phyloP scores from a whole-genome alignment of 2,797 vertebrate species.

The Etheostoma perlongum region DNA sequence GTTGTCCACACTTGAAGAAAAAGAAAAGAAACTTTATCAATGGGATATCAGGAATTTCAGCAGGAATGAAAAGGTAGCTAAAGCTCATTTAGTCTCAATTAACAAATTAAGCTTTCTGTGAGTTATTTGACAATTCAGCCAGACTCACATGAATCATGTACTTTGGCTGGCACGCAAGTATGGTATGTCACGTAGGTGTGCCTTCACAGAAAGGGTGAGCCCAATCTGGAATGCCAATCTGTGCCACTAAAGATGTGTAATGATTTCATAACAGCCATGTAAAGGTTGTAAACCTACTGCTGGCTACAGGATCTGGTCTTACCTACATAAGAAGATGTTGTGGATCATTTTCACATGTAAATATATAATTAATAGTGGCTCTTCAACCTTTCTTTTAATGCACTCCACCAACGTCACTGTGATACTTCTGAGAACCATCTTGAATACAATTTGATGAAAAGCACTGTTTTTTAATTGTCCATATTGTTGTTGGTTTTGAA shows the following conservation, averaged over 20 bases:
- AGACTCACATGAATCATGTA: neutral
- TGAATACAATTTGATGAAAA: neutral
- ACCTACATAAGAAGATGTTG: neutral
- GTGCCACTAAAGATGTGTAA: conserved; percentile 11
- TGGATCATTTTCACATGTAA: neutral
- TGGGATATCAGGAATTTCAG: conserved; percentile 12
- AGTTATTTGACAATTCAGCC: neutral
- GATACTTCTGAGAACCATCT: neutral
- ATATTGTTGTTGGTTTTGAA: neutral
- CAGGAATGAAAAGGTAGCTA: neutral
- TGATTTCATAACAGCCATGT: conserved; percentile 3
- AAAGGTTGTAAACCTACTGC: neutral
- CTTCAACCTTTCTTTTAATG: neutral
- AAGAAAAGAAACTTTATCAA: neutral
- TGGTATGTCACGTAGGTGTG: conserved; percentile 1
- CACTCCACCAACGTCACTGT: neutral
- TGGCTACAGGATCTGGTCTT: neutral
- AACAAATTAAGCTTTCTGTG: neutral
- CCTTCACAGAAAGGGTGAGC: neutral
- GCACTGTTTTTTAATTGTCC: neutral
- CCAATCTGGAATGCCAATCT: conserved; percentile 25
- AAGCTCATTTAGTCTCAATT: neutral
- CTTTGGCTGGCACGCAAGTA: conserved; percentile 1
- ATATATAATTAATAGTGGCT: neutral
- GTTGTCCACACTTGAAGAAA: neutral